These are phyloP conservation scores for Pristionchus pacificus DNA, from an alignment of 1,140 invertebrate genomes.

Conservation along the genomic window DNA sequence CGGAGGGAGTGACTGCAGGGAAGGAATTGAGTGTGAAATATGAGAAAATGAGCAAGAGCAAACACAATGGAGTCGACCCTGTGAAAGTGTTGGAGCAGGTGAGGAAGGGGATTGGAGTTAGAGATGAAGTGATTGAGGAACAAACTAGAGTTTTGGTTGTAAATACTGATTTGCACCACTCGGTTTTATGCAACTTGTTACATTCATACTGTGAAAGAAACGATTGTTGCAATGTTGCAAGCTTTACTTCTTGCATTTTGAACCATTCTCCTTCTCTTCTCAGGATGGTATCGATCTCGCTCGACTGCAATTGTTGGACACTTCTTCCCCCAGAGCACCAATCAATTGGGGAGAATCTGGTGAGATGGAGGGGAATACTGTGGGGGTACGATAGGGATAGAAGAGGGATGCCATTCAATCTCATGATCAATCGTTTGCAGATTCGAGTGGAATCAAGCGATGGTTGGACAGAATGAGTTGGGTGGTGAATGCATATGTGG, in stretches of 20 bases:
- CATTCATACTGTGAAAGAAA: too few species aligned
- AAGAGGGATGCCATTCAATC: too few species aligned
- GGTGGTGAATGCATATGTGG: background rate
- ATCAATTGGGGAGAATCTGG: constrained; percentile 46
- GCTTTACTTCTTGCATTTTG: too few species aligned
- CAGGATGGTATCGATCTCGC: constrained; percentile 47
- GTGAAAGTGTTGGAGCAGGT: constrained; percentile 53
- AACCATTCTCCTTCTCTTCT: too few species aligned
- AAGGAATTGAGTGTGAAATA: constrained; percentile 32
- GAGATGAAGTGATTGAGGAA: background rate
- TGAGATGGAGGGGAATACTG: constrained; percentile 10
- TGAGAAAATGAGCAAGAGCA: constrained; percentile 99
- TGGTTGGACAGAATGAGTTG: background rate
- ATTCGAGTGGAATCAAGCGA: background rate
- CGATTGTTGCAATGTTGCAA: too few species aligned
- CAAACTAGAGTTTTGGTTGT: too few species aligned
- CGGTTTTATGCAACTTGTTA: too few species aligned
- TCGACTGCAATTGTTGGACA: constrained; percentile 42
- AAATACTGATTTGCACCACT: too few species aligned
- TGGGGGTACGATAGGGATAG: constrained; percentile 17
- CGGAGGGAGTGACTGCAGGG: background rate
- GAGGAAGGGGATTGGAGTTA: background rate
- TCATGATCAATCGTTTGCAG: constrained; percentile 21
- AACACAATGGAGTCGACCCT: constrained; percentile 89
- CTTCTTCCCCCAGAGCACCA: constrained; percentile 39